These are phyloP conservation scores for Sepiola atlantica DNA, from an alignment of 2,888 invertebrate species.

Conservation along the genomic window DNA sequence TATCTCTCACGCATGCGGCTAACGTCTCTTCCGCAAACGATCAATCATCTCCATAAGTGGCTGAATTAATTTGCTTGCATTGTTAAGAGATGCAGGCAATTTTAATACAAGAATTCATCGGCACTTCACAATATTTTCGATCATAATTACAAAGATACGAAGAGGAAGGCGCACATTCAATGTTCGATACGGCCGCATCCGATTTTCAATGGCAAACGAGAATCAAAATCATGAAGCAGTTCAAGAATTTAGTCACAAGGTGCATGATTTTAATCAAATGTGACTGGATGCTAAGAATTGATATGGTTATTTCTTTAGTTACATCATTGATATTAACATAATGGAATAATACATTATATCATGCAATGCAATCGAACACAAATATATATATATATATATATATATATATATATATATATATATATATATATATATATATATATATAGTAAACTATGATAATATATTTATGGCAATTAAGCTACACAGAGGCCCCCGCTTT, in stretches of 20 bases:
- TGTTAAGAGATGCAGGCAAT: background rate
- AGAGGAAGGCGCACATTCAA: background rate
- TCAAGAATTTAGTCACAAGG: background rate
- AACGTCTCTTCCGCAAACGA: background rate
- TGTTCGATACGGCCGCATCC: background rate
- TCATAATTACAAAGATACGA: background rate
- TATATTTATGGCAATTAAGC: no score
- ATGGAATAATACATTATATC: no score
- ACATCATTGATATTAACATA: no score
- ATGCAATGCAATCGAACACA: no score
- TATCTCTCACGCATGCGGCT: background rate
- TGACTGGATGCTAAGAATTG: no score
- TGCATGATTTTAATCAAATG: background rate
- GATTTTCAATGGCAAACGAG: background rate
- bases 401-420: no score
- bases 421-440: no score
- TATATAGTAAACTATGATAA: no score
- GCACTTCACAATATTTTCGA: background rate
- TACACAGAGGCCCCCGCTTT: no score
- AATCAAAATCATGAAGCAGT: background rate
- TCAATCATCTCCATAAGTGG: background rate
- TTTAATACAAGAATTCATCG: background rate
- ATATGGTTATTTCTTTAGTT: no score
- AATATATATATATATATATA: no score
- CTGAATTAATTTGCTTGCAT: background rate